Conservation (phyloP, 2,797 vertebrate species). For the Microhierax caerulescens region DNA sequence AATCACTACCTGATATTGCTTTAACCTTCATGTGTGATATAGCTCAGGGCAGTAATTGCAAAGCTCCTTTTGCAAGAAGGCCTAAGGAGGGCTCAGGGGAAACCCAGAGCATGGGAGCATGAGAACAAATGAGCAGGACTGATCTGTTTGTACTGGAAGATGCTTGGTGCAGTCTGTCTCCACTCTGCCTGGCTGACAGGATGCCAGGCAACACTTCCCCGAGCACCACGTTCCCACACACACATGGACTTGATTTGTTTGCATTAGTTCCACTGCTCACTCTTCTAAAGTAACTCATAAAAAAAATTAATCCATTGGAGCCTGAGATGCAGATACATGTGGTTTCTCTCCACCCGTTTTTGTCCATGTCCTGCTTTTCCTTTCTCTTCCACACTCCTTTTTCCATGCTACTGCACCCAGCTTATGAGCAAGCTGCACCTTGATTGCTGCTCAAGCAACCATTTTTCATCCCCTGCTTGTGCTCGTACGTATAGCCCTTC, state of each 20-base stretch:
- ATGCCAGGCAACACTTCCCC: background rate
- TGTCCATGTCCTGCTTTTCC: background rate
- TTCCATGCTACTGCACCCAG: background rate
- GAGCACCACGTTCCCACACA: background rate
- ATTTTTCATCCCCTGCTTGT: constrained; percentile 11
- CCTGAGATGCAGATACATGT: background rate
- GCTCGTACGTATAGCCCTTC: background rate
- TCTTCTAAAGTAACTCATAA: background rate
- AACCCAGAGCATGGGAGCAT: background rate
- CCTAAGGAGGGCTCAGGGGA: background rate
- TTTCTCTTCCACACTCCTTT: background rate
- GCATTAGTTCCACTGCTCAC: background rate
- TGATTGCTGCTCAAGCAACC: background rate
- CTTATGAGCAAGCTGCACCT: background rate
- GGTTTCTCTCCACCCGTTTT: background rate
- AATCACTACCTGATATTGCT: background rate
- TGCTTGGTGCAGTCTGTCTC: background rate
- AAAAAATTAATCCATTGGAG: background rate
- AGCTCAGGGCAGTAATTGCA: background rate
- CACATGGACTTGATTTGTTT: constrained; percentile 2
- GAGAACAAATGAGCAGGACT: background rate
- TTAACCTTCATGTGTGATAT: background rate
- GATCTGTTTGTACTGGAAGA: background rate
- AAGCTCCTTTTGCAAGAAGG: background rate
- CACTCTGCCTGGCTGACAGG: background rate